Evolutionary conservation across 2,888 invertebrate genomes (phyloP).

Genomic region (Lasioglossum leucozonium): DNA sequence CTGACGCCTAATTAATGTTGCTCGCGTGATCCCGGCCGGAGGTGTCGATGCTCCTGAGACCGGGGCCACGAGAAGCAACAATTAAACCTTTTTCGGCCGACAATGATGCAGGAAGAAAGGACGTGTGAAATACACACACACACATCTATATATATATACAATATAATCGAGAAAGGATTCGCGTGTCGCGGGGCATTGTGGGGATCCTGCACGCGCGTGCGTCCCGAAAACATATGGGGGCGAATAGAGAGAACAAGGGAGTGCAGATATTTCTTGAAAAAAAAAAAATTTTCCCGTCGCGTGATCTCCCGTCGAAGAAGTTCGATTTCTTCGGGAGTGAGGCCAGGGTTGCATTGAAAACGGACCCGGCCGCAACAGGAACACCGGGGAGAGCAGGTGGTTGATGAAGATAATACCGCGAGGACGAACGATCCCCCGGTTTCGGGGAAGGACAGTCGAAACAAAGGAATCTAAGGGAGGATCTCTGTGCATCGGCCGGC

Average conservation of each 20-base stretch:
- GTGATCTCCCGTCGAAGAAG: conserved; percentile 61
- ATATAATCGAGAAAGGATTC: neutral
- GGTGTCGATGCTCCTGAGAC: conserved; percentile 16
- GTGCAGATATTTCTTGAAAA: conserved; percentile 1
- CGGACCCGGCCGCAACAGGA: conserved; percentile 38
- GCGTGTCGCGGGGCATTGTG: neutral
- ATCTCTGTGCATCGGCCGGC: conserved; percentile 68
- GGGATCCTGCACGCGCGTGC: neutral
- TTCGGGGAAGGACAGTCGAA: conserved; percentile 45
- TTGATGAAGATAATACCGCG: conserved; percentile 65
- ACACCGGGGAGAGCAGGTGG: conserved; percentile 69
- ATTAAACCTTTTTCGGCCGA: neutral
- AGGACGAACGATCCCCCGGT: conserved; percentile 56
- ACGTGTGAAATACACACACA: conserved; percentile 13
- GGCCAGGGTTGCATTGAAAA: conserved; percentile 35
- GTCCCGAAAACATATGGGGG: conserved; percentile 17
- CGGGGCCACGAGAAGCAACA: neutral
- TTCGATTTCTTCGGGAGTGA: conserved; percentile 49
- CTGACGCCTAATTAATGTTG: conserved; percentile 79
- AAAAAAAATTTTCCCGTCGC: conserved; percentile 44
- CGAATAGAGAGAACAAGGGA: neutral
- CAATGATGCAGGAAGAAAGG: conserved; percentile 22
- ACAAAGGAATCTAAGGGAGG: conserved; percentile 67
- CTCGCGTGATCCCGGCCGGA: conserved; percentile 45
- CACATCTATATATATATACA: neutral